Evolutionary conservation across 2,113 vertebrate species (phyloP), one percentile per base, ranked within the genome.

Genomic region (Marmota monax): DNA sequence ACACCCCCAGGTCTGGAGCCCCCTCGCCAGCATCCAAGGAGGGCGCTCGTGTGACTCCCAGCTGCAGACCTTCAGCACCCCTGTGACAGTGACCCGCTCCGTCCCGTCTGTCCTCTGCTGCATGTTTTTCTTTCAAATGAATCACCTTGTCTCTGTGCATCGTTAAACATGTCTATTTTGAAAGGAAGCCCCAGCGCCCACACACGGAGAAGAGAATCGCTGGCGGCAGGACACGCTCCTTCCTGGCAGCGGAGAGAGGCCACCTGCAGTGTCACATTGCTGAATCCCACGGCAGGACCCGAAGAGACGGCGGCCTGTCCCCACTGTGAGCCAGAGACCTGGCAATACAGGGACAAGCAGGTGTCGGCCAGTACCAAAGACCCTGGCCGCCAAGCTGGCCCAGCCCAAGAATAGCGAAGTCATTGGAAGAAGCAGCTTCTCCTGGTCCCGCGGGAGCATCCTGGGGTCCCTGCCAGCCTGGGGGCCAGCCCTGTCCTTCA

Each of bases 331-430:
- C 72, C 37, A 0, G 61, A 53, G 2, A 17, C 37, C 74, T 27
- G 39, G 17, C 4, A 1, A 3, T 4, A 34, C 17, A 0, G 23
- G 45, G 58, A 11, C 0, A 4, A 25, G 84, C 48, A 70, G 69
- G 16, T 8, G 20, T 1, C 0, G 58, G 37, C 13, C 4, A 0
- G 48, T n/a, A 8, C 1, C 0, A 0, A 11, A 25, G 70, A 72
- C 17, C 5, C 4, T 0, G 4, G 17, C 42, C 23, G 4, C 65
- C 42, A 13, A 8, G 70, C 51, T 5, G 37, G 39, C 23, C 20
- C 56, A 23, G 56, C 56, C 56, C 56, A 0, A 76, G 67, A 34
- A 42, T 0, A 8, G 58, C 56, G n/a, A 20, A 77, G 22, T 11
- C 2, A 0, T 2, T 1, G 27, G 42, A 39, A 45, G 61, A 6